A percentile compares a stretch with the other conserved stretches of the same genome.
Conservation (phyloP, 2,113 vertebrate species). For the Percopsis transmontana region DNA sequence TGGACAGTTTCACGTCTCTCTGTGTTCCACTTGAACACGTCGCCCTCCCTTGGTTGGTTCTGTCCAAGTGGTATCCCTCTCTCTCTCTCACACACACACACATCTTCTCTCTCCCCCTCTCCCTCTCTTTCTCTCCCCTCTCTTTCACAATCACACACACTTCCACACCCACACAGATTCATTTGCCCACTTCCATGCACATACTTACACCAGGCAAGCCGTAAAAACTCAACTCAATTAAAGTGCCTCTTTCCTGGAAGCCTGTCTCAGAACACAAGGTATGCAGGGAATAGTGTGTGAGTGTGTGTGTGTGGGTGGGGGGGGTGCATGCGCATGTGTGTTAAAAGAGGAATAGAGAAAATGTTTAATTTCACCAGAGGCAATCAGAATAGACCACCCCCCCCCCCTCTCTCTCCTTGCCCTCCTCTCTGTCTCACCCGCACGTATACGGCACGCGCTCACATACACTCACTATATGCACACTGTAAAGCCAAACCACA, state of each 20-base stretch:
- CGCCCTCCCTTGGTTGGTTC: background rate
- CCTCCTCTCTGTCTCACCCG: constrained; percentile 20
- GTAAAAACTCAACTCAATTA: constrained; percentile 84
- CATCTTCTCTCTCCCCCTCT: background rate
- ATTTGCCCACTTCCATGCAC: constrained; percentile 47
- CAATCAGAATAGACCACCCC: constrained; percentile 18
- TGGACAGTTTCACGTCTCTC: constrained; percentile 1
- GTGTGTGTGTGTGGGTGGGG: constrained; percentile 47
- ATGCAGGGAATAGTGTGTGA: constrained; percentile 80
- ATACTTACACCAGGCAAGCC: constrained; percentile 71
- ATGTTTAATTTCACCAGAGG: constrained; percentile 48
- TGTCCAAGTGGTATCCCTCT: constrained; percentile 22
- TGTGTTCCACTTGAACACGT: background rate
- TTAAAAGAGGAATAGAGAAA: background rate
- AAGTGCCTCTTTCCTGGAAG: constrained; percentile 84
- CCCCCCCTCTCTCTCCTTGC: background rate
- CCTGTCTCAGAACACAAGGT: constrained; percentile 78
- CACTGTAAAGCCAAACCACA: constrained; percentile 46
- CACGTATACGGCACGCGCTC: background rate
- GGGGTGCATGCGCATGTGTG: background rate
- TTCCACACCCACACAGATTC: constrained; percentile 40
- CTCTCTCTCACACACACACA: constrained; percentile 3
- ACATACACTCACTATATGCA: background rate
- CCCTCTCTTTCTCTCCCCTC: background rate
- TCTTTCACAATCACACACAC: constrained; percentile 1